These are phyloP conservation scores for Dioctria rufipes DNA, from an alignment of 2,888 invertebrate genomes.

Conservation along the genomic window DNA sequence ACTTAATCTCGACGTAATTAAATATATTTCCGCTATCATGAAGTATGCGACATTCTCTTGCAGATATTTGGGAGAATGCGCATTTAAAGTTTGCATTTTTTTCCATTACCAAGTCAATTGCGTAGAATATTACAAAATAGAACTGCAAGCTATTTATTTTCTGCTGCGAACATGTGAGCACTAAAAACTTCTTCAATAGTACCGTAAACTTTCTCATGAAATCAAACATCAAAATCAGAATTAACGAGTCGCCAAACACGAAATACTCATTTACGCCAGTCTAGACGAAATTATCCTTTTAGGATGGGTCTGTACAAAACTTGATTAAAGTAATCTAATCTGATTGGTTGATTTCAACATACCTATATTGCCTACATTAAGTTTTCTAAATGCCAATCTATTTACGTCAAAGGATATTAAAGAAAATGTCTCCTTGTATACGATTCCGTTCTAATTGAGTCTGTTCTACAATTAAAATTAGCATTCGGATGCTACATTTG, in stretches of 20 bases:
- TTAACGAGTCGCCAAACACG: neutral
- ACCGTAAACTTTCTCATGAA: neutral
- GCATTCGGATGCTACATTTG: neutral
- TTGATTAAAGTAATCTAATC: constrained; percentile 29
- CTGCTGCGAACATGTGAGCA: no score
- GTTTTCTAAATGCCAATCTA: neutral
- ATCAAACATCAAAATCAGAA: neutral
- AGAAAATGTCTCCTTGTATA: neutral
- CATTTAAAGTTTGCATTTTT: no score
- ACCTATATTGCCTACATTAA: neutral
- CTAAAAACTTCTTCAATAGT: neutral
- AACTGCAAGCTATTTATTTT: no score
- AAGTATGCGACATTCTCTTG: no score
- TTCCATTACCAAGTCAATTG: no score
- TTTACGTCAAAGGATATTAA: neutral
- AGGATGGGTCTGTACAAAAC: neutral
- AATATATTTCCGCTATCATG: no score
- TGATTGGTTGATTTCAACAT: neutral
- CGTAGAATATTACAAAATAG: no score
- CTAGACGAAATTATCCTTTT: constrained; percentile 24
- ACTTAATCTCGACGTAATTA: no score
- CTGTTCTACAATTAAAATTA: neutral
- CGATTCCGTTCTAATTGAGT: no score
- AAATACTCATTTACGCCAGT: neutral
- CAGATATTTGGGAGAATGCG: no score